phyloP scores from a whole-genome alignment of 2,888 invertebrate species.

The Pammene aurita region DNA sequence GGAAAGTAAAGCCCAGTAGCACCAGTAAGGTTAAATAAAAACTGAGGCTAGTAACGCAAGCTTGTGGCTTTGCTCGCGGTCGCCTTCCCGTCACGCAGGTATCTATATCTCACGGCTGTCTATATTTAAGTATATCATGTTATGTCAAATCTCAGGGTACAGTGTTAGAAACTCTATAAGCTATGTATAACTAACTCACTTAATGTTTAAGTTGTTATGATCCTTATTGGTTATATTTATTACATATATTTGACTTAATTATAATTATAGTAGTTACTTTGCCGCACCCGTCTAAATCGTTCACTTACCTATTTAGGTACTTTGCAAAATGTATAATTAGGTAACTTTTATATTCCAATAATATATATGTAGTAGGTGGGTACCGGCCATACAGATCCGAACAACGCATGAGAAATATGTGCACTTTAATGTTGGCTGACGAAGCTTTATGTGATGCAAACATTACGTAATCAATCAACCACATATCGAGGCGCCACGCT shows the following conservation, averaged over 20 bases:
- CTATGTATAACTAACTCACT: too few species aligned
- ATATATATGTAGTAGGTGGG: too few species aligned
- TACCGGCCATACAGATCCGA: too few species aligned
- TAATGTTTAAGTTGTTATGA: too few species aligned
- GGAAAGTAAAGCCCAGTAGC: slow-evolving; percentile 42
- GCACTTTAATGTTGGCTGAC: slow-evolving; percentile 8
- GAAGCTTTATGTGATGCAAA: slow-evolving; percentile 2
- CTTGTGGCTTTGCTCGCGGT: slow-evolving; percentile 41
- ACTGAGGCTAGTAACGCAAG: slow-evolving; percentile 28
- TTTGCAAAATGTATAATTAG: too few species aligned
- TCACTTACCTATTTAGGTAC: too few species aligned
- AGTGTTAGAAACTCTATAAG: too few species aligned
- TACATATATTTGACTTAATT: too few species aligned
- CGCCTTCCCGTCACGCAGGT: slow-evolving; percentile 28
- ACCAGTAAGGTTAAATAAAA: slow-evolving; percentile 25
- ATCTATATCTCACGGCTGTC: slow-evolving; percentile 31
- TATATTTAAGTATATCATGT: neutral
- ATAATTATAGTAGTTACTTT: too few species aligned
- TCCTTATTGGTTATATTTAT: too few species aligned
- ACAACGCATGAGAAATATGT: slow-evolving; percentile 4
- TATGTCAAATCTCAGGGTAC: neutral
- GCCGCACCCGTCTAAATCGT: too few species aligned
- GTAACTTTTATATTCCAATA: too few species aligned
- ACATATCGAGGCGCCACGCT: slow-evolving; percentile 30
- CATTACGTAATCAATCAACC: slow-evolving; percentile 8